These are phyloP conservation scores for Microcebus lehilahytsara DNA, from an alignment of 2,113 vertebrate species.

Conservation along the genomic window DNA sequence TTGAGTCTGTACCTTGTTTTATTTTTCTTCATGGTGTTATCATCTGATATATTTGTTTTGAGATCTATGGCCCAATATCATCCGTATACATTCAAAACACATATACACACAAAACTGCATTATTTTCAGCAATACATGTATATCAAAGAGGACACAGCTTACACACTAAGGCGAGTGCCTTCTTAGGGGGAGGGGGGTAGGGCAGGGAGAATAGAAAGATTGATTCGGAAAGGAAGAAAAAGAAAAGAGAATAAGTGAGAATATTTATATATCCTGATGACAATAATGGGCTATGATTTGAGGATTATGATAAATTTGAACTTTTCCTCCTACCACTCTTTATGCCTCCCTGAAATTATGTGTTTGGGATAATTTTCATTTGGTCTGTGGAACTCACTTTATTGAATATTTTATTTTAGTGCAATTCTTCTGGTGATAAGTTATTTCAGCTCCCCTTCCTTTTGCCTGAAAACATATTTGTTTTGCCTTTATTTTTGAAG, in stretches of 20 bases:
- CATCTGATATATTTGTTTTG: neutral
- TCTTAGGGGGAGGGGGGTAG: neutral
- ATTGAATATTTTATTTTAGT: neutral
- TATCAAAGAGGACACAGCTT: neutral
- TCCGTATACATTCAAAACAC: neutral
- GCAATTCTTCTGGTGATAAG: neutral
- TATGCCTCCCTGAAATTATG: neutral
- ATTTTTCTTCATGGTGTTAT: neutral
- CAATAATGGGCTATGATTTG: neutral
- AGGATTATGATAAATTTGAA: neutral
- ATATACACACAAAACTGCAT: neutral
- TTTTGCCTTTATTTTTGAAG: neutral
- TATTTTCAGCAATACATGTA: neutral
- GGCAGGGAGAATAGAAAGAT: neutral
- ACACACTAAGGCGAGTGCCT: neutral
- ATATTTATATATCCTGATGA: neutral
- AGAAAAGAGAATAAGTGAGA: neutral
- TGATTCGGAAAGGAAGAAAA: neutral
- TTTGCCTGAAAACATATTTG: neutral
- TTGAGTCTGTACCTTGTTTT: neutral
- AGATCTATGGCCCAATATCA: neutral
- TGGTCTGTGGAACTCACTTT: neutral
- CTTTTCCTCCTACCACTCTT: neutral
- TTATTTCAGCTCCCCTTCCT: neutral
- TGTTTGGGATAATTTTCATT: neutral